These are phyloP conservation scores for Nephrotoma flavescens DNA, from an alignment of 2,888 invertebrate genomes.

Conservation along the genomic window DNA sequence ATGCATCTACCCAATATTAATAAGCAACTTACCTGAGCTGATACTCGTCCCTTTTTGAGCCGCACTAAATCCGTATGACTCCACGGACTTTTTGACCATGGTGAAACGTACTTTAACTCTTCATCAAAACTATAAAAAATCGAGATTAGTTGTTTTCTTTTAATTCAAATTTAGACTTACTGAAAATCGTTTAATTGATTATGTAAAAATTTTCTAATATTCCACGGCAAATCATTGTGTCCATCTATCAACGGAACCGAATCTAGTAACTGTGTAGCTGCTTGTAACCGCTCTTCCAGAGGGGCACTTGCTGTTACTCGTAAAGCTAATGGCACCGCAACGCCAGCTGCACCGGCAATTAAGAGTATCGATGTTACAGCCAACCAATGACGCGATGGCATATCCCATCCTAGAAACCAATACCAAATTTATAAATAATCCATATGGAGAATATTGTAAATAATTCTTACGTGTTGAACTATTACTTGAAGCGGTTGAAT, in stretches of 20 bases:
- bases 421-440: neutral
- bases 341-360: constrained; percentile 64
- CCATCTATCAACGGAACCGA: constrained; percentile 71
- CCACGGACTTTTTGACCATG: constrained; percentile 60
- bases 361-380: constrained; percentile 60
- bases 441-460: neutral
- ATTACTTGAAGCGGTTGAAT: constrained; percentile 30
- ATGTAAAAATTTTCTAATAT: constrained; percentile 78
- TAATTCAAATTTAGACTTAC: constrained; percentile 23
- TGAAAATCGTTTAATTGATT: constrained; percentile 74
- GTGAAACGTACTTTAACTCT: constrained; percentile 50
- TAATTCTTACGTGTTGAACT: constrained; percentile 30
- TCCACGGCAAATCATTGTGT: constrained; percentile 85
- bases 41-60: constrained; percentile 56
- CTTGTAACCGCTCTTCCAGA: constrained; percentile 57
- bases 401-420: constrained; percentile 35
- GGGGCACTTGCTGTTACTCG: constrained; percentile 58
- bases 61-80: constrained; percentile 66
- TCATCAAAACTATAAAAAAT: constrained; percentile 41
- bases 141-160: neutral
- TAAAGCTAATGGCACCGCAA: constrained; percentile 64
- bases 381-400: constrained; percentile 53
- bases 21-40: constrained; percentile 52
- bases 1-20: neutral
- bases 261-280: constrained; percentile 55